Conservation (phyloP, 2,888 invertebrate species). For the Rhimphoctona megacephalus region DNA sequence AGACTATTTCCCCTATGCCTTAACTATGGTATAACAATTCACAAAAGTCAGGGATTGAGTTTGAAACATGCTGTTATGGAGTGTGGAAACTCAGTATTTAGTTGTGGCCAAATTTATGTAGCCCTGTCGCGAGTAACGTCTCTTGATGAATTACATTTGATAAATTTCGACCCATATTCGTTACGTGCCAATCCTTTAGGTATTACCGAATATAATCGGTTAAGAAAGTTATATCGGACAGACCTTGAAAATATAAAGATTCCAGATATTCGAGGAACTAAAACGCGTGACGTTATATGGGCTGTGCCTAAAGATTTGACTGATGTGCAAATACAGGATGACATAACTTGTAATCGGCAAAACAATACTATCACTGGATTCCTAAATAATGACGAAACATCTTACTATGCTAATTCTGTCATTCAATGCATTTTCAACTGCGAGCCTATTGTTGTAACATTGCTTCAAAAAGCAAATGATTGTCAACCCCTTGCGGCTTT, state of each 20-base stretch:
- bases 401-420: conserved; percentile 44
- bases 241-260: conserved; percentile 6
- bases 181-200: too few species aligned
- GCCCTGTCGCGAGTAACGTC: conserved; percentile 71
- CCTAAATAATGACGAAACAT: too few species aligned
- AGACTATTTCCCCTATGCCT: too few species aligned
- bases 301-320: too few species aligned
- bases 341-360: neutral
- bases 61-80: too few species aligned
- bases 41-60: too few species aligned
- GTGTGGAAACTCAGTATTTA: conserved; percentile 69
- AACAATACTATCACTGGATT: conserved; percentile 22
- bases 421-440: conserved; percentile 45
- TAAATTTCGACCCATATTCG: conserved; percentile 70
- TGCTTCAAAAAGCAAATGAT: conserved; percentile 18
- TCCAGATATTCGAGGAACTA: too few species aligned
- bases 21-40: too few species aligned
- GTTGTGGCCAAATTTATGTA: conserved; percentile 71
- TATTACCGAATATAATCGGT: too few species aligned
- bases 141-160: conserved; percentile 70
- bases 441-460: conserved; percentile 3
- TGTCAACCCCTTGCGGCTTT: conserved; percentile 30
- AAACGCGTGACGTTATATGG: too few species aligned
- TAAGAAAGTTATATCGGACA: too few species aligned
- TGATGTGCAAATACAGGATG: neutral